Conservation (phyloP, 2,797 vertebrate species). For the Triplophysa yarkandensis region DNA sequence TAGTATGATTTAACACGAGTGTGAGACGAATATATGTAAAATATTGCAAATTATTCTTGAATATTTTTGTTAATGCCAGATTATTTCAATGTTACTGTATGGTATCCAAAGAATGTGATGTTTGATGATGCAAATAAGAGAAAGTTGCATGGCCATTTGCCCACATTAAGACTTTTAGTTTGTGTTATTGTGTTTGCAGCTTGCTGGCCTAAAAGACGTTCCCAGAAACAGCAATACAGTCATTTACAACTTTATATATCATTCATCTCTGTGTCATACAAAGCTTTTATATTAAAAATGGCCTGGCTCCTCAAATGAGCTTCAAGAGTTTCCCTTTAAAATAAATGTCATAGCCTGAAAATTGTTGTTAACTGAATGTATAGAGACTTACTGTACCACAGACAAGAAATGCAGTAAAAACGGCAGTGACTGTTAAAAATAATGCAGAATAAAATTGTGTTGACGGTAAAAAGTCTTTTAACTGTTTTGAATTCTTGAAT, state of each 20-base stretch:
- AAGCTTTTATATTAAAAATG: constrained; percentile 4
- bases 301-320: background rate
- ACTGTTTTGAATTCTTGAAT: background rate
- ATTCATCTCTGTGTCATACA: background rate
- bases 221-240: constrained; percentile 14
- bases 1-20: background rate
- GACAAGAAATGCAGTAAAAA: constrained; percentile 41
- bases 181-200: background rate
- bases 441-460: constrained; percentile 43
- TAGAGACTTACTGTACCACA: background rate
- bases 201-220: background rate
- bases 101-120: background rate
- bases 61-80: constrained; percentile 14
- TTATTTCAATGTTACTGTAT: background rate
- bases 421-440: constrained; percentile 60
- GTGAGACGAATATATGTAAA: background rate
- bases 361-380: background rate
- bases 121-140: background rate
- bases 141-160: constrained; percentile 11
- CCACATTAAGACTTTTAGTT: constrained; percentile 10
- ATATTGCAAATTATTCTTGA: background rate
- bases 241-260: constrained; percentile 7
- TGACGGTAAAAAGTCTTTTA: constrained; percentile 1
- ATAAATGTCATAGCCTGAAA: background rate
- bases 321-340: constrained; percentile 11